A percentile compares a stretch with the other conserved stretches of the same genome.
Evolutionary conservation across 2,113 vertebrate species (phyloP).

Genomic region (Otolemur garnettii): DNA sequence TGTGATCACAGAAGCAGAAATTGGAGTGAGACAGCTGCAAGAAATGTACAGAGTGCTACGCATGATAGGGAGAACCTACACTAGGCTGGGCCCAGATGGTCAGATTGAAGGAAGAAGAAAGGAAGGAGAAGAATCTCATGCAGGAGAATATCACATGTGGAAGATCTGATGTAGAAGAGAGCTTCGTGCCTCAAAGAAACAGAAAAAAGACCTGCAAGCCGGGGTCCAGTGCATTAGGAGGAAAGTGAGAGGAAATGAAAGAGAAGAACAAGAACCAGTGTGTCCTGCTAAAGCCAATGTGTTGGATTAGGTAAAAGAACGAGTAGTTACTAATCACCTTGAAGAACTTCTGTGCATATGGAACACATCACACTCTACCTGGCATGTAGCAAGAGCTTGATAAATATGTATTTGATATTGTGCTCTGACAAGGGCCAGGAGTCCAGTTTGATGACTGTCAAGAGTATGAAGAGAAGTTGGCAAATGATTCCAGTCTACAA

Average conservation of each 20-base stretch:
- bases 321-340: not conserved
- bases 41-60: not conserved
- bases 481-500: slow-evolving; percentile 16
- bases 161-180: not conserved
- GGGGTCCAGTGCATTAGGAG: not conserved
- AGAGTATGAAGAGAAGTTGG: slow-evolving; percentile 28
- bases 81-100: not conserved
- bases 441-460: slow-evolving; percentile 37
- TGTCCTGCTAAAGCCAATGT: not conserved
- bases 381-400: not conserved
- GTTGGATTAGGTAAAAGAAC: slow-evolving; percentile 1
- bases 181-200: not conserved
- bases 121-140: not conserved
- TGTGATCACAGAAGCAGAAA: not conserved
- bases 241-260: not conserved
- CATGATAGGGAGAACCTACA: not conserved
- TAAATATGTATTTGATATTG: slow-evolving; percentile 24
- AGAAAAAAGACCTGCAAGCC: not conserved
- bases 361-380: not conserved
- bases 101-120: not conserved
- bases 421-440: slow-evolving; percentile 57
- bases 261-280: not conserved
- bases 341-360: slow-evolving; percentile 30
- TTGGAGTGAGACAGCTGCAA: not conserved
- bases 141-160: not conserved